Conservation (phyloP, 2,797 vertebrate genomes). For the Lepus townsendii region DNA sequence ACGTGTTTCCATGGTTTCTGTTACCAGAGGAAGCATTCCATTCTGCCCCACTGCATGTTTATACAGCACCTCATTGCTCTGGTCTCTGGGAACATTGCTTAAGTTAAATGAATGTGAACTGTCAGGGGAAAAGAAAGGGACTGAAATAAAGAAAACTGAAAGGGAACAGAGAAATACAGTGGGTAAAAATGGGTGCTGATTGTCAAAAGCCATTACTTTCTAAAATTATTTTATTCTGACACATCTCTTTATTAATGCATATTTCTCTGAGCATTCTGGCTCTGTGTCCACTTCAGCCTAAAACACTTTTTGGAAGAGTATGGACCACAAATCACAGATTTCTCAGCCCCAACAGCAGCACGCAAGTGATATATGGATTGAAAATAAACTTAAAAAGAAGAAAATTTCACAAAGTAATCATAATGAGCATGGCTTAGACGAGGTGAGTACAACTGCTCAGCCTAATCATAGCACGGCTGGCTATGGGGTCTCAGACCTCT, state of each 20-base stretch:
- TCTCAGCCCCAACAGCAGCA: neutral
- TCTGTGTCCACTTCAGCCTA: neutral
- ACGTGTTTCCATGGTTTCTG: slow-evolving; percentile 35
- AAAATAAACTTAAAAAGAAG: slow-evolving; percentile 19
- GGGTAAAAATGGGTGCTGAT: neutral
- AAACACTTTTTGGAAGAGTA: neutral
- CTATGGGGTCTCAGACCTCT: neutral
- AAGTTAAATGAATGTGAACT: slow-evolving; percentile 62
- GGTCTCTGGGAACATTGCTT: slow-evolving; percentile 43
- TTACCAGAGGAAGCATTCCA: slow-evolving; percentile 25
- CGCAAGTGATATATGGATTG: neutral
- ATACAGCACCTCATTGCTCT: slow-evolving; percentile 54
- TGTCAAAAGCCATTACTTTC: slow-evolving; percentile 35
- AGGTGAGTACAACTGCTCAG: neutral
- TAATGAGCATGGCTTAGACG: neutral
- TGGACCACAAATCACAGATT: slow-evolving; percentile 5
- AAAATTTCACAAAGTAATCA: neutral
- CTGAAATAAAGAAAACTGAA: slow-evolving; percentile 42
- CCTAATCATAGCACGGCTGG: neutral
- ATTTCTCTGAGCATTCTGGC: slow-evolving; percentile 22
- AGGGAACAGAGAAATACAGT: slow-evolving; percentile 20
- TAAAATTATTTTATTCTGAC: slow-evolving; percentile 45
- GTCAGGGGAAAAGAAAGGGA: neutral
- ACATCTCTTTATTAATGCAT: slow-evolving; percentile 51
- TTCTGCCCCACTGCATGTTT: slow-evolving; percentile 22